Evolutionary conservation across 92 coral and sea anemone genomes (phyloP), one percentile per base, ranked within the genome.

Genomic region (Desmophyllum pertusum): DNA sequence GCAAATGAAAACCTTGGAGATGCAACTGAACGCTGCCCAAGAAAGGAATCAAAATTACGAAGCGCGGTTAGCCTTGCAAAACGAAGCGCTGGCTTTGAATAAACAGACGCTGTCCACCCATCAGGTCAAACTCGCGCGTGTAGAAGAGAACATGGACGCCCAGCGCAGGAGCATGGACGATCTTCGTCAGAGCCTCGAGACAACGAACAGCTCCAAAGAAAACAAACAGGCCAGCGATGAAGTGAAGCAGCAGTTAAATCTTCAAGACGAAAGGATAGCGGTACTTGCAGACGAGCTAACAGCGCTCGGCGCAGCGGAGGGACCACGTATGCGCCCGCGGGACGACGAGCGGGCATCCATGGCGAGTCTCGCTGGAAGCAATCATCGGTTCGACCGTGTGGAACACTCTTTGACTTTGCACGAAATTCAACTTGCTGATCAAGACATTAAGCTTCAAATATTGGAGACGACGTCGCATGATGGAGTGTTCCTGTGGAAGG

Each of bases 401-500:
- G 98, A 95, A 23, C 93, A 93, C 46, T 88, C 92, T 35, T 50
- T 91, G 8, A 59, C 95, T 23, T 73, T 90, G 50, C 98, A 89
- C 50, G 97, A 94, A 39, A 89, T 92, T 61, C 94, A 91, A 31
- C 75, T 96, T 46, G 96, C 98, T 21, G 96, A 96, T 6, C 94
- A 92, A 29, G 94, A 92, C 35, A 89, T 88, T 10, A 95, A 91
- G 55, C 85, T 96, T 29, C 89, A 85, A 40, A 88, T 94, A 72
- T 70, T 94, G 37, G 90, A 92, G 77, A 78, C 90, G 23, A 85
- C 93, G 5, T 90, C 92, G 35, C 85, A 90, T 68, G 98, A 96
- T 67, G 98, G 98, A 6, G 63, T 69, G 21, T 94, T 91, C 73
- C 27, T 92, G 10, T 96, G 98, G 98, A 96, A 96, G 72, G 90